Evolutionary conservation across 2,113 vertebrate genomes (phyloP).

Genomic region (Okapia johnstoni): DNA sequence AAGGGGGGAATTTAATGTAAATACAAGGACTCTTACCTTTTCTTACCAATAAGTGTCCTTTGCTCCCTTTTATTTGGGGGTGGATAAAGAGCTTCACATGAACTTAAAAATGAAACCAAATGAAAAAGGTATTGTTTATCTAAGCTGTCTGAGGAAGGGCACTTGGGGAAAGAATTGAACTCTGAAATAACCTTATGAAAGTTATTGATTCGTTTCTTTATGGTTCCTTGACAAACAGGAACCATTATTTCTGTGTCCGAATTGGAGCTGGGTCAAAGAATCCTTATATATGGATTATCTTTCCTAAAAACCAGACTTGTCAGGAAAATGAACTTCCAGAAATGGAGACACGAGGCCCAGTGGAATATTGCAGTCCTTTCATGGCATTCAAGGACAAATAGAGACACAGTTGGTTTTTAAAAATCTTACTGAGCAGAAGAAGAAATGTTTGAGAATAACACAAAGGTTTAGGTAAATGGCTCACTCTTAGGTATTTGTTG

Average conservation of each 20-base stretch:
- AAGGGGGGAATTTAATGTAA: slow-evolving; percentile 33
- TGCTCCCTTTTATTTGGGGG: not conserved
- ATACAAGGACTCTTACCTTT: not conserved
- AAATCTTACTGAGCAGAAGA: not conserved
- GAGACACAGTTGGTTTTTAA: not conserved
- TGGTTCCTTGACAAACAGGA: slow-evolving; percentile 60
- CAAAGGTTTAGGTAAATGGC: not conserved
- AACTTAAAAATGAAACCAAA: slow-evolving; percentile 54
- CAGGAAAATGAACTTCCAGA: slow-evolving; percentile 46
- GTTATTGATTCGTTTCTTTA: slow-evolving; percentile 66
- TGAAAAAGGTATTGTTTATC: slow-evolving; percentile 61
- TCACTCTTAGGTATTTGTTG: not conserved
- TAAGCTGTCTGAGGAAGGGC: slow-evolving; percentile 51
- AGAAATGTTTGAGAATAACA: not conserved
- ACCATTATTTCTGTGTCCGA: slow-evolving; percentile 53
- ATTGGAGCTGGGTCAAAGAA: slow-evolving; percentile 61
- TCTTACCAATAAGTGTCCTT: not conserved
- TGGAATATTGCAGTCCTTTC: not conserved
- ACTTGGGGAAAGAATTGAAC: slow-evolving; percentile 57
- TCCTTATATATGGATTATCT: slow-evolving; percentile 53
- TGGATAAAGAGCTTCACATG: slow-evolving; percentile 3
- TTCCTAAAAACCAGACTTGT: slow-evolving; percentile 44
- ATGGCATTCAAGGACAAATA: slow-evolving; percentile 38
- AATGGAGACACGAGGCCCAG: not conserved
- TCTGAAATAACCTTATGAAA: slow-evolving; percentile 68